These are phyloP conservation scores for Adrianichthys oophorus DNA, from an alignment of 2,797 vertebrate species.

Conservation along the genomic window DNA sequence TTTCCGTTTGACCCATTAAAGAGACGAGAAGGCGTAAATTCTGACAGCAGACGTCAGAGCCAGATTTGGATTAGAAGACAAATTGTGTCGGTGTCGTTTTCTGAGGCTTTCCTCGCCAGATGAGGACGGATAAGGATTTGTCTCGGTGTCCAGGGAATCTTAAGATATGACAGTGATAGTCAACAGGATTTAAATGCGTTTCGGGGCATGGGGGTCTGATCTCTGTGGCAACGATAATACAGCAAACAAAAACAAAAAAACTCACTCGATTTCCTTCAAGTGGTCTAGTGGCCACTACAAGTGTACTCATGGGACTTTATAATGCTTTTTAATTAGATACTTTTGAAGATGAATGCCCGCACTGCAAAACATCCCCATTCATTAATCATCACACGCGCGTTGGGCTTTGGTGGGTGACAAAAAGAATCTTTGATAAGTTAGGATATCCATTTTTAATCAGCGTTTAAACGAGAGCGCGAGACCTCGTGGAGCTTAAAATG, in stretches of 20 bases:
- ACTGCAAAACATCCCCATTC: slow-evolving; percentile 55
- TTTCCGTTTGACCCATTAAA: slow-evolving; percentile 59
- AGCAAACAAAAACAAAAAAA: slow-evolving; percentile 24
- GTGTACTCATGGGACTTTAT: slow-evolving; percentile 41
- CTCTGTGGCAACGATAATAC: slow-evolving; percentile 2
- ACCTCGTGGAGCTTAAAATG: slow-evolving; percentile 40
- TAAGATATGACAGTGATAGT: slow-evolving; percentile 3
- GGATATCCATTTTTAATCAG: slow-evolving; percentile 54
- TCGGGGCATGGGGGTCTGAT: not conserved
- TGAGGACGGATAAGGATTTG: slow-evolving; percentile 46
- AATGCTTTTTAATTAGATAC: slow-evolving; percentile 59
- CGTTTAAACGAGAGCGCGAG: slow-evolving; percentile 38
- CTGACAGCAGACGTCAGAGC: slow-evolving; percentile 64
- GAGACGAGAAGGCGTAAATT: slow-evolving; percentile 41
- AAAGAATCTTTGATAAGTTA: slow-evolving; percentile 53
- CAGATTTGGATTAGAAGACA: slow-evolving; percentile 62
- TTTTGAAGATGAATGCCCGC: slow-evolving; percentile 64
- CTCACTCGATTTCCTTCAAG: slow-evolving; percentile 26
- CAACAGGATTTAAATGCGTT: slow-evolving; percentile 20
- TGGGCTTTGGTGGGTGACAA: slow-evolving; percentile 34
- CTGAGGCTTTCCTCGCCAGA: slow-evolving; percentile 43
- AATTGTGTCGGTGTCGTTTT: slow-evolving; percentile 62
- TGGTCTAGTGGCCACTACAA: slow-evolving; percentile 46
- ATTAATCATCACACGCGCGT: slow-evolving; percentile 59
- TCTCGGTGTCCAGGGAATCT: slow-evolving; percentile 27